Evolutionary conservation across 2,797 vertebrate genomes (phyloP).

Genomic region (Spea hammondii): DNA sequence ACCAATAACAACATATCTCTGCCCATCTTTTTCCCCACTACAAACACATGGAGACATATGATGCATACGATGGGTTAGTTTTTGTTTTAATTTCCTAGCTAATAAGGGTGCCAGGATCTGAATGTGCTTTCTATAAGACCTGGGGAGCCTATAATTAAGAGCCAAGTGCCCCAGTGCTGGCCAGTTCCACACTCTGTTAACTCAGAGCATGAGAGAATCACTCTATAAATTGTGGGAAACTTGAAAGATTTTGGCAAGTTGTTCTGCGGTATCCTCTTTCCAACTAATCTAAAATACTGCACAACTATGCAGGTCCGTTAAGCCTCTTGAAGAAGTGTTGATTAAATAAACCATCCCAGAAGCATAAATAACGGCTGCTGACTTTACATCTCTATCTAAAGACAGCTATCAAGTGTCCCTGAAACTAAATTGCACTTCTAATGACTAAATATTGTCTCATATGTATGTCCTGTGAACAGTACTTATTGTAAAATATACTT

Average conservation of each 20-base stretch:
- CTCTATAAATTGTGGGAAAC: conserved; percentile 36
- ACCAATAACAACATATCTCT: conserved; percentile 37
- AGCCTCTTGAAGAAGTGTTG: conserved; percentile 34
- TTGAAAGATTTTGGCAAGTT: conserved; percentile 13
- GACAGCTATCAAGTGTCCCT: conserved; percentile 21
- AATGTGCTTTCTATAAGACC: conserved; percentile 39
- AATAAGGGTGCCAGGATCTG: conserved; percentile 48
- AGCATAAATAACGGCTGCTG: conserved; percentile 31
- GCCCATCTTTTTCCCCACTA: conserved; percentile 28
- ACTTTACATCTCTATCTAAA: conserved; percentile 34
- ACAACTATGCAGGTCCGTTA: conserved; percentile 24
- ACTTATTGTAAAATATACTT: too few species aligned
- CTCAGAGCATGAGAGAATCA: conserved; percentile 34
- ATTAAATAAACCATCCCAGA: conserved; percentile 29
- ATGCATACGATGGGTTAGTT: conserved; percentile 29
- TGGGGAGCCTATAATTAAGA: conserved; percentile 16
- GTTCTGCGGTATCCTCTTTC: conserved; percentile 34
- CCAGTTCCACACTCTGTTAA: conserved; percentile 33
- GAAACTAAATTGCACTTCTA: conserved; percentile 12
- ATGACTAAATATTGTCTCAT: conserved; percentile 1
- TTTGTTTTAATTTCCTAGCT: conserved; percentile 34
- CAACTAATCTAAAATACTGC: conserved; percentile 40
- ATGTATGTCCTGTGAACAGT: too few species aligned
- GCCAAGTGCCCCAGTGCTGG: conserved; percentile 19
- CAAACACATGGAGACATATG: conserved; percentile 34